Conservation (phyloP, 1,140 invertebrate species). For the Choristoneura fumiferana region DNA sequence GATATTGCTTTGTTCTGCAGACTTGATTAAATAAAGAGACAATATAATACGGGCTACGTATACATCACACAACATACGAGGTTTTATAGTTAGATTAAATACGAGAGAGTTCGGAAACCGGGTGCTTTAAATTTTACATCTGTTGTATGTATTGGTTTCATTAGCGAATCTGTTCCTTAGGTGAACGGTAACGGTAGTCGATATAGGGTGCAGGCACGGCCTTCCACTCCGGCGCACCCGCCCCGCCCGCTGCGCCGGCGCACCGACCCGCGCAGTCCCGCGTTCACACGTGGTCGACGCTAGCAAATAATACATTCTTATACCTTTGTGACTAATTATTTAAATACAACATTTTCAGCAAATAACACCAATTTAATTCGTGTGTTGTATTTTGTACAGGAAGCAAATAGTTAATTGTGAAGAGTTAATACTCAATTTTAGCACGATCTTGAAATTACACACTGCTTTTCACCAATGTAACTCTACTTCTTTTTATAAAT, state of each 20-base stretch:
- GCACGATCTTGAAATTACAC: constrained; percentile 49
- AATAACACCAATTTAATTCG: constrained; percentile 68
- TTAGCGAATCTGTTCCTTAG: constrained; percentile 64
- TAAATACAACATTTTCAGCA: constrained; percentile 35
- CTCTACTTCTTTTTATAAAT: constrained; percentile 31
- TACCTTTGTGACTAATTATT: constrained; percentile 30
- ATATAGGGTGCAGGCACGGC: too few relatives aligned
- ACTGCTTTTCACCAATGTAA: constrained; percentile 40
- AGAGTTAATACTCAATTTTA: constrained; percentile 53
- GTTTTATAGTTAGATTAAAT: constrained; percentile 71
- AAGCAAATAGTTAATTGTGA: constrained; percentile 32
- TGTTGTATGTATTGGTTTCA: constrained; percentile 71
- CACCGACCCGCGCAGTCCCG: background rate
- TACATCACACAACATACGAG: constrained; percentile 61
- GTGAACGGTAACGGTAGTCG: constrained; percentile 40
- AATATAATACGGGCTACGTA: constrained; percentile 69
- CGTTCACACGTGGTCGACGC: constrained; percentile 17
- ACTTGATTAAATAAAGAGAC: constrained; percentile 57
- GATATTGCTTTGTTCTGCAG: constrained; percentile 60
- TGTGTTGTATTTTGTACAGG: constrained; percentile 53
- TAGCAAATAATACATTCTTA: constrained; percentile 28
- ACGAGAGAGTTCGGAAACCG: constrained; percentile 74
- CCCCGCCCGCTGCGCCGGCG: background rate
- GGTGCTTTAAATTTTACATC: constrained; percentile 77
- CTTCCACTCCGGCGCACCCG: too few relatives aligned